Base-by-base conservation (phyloP, 1,140 invertebrate species). In the Linepithema humile region DNA sequence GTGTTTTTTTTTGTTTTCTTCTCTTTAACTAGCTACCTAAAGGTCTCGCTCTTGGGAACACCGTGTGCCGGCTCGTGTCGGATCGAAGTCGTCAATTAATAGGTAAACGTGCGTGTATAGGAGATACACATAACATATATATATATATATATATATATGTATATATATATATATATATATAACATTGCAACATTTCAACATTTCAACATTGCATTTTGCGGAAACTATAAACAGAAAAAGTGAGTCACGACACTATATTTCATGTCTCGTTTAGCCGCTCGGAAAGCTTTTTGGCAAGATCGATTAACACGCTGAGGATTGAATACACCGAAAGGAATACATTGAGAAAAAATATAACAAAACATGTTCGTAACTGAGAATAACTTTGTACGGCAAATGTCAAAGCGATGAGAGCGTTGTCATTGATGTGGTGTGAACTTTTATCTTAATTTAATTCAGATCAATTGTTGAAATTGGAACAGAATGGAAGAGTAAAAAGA, bases 11-110 rank as follows among this genome's bases (percentile, higher is more conserved):
- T 48, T 78, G 74, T 40, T 78, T 62, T 23, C 74, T 84, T 82
- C 45, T 64, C 82, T 83, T 82, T 55, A 65, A 23, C 60, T 86
- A 86, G 62, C 86, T 85, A 87, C 80, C 72, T 82, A 72, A 87
- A 67, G 62, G 43, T 82, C 60, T 70, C 59, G 64, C 40, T 72
- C 65, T 74, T 38, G 20, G 29, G 82, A 64, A 29, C 82, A 77
- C 45, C 70, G 17, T 20, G 40, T 82, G 57, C 29, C 69, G 78
- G 7, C 40, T 82, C 78, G 78, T 40, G 38, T 82, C 40, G 69
- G 60, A 69, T 53, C n/a, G 12, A 74, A 53, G 50, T 69, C 35
- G 35, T 38, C 74, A 65, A 57, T 32, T n/a, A n/a, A n/a, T n/a
- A n/a, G n/a, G n/a, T n/a, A n/a, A n/a, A n/a, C n/a, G n/a, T n/a